phyloP scores from a whole-genome alignment of 1,140 invertebrate species.

The Drosophila saltans region DNA sequence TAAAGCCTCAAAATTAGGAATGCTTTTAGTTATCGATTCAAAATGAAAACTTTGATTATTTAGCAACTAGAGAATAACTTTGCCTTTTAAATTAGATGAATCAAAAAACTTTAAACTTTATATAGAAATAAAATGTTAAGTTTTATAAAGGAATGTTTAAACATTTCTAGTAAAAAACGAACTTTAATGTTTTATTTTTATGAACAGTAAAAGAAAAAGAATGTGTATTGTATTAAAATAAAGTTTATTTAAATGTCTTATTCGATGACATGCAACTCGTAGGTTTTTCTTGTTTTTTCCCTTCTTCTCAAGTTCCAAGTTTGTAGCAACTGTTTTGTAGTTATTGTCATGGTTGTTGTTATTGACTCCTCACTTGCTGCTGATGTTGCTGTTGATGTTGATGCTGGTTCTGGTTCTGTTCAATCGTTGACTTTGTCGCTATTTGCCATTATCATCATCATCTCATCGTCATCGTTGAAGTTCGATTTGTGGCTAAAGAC shows the following conservation, averaged over 20 bases:
- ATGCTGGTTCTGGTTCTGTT: constrained; percentile 30
- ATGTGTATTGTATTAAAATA: not conserved
- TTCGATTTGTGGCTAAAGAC: constrained; percentile 60
- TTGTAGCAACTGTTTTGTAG: constrained; percentile 53
- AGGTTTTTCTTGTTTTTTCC: not conserved
- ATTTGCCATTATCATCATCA: constrained; percentile 6
- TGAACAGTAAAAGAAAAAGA: too few species aligned
- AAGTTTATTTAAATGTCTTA: constrained; percentile 11
- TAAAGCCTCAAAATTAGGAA: too few species aligned
- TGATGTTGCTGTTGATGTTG: constrained; percentile 33
- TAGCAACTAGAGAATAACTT: too few species aligned
- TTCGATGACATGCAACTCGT: not conserved
- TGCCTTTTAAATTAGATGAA: too few species aligned
- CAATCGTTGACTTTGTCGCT: constrained; percentile 10
- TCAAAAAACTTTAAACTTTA: too few species aligned
- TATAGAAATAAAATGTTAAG: too few species aligned
- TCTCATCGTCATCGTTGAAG: constrained; percentile 36
- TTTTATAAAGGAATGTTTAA: too few species aligned
- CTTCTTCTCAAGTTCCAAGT: not conserved
- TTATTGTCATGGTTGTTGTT: constrained; percentile 71
- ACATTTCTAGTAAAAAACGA: not conserved
- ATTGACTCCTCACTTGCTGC: constrained; percentile 55
- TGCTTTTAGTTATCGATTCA: too few species aligned
- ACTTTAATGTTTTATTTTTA: not conserved
- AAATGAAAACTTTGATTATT: too few species aligned